A percentile compares a stretch with the other conserved stretches of the same genome.
phyloP scores from a whole-genome alignment of 2,888 invertebrate species.

The Perithous albicinctus region DNA sequence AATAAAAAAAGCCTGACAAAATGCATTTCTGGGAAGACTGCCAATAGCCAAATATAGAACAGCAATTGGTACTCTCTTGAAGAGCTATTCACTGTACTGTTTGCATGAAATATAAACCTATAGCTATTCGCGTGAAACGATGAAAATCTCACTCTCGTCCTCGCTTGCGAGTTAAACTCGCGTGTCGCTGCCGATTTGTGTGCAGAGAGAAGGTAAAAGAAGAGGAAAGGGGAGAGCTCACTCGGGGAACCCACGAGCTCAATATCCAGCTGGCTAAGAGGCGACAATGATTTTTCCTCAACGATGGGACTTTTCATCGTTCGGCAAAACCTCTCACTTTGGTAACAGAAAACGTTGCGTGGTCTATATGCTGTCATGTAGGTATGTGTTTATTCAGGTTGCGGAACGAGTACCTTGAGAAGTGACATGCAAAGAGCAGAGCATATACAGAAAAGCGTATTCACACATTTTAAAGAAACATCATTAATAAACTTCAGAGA shows the following conservation, averaged over 20 bases:
- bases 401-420: slow-evolving; percentile 15
- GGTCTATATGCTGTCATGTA: slow-evolving; percentile 32
- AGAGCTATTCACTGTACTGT: slow-evolving; percentile 11
- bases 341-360: neutral
- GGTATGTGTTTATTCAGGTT: slow-evolving; percentile 39
- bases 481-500: slow-evolving; percentile 30
- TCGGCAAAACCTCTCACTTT: slow-evolving; percentile 44
- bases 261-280: slow-evolving; percentile 56
- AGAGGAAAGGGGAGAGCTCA: slow-evolving; percentile 30
- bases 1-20: neutral
- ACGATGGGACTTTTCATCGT: slow-evolving; percentile 56
- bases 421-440: slow-evolving; percentile 10
- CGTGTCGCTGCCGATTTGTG: slow-evolving; percentile 65
- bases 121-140: slow-evolving; percentile 60
- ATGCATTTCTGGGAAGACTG: neutral
- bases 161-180: slow-evolving; percentile 55
- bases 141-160: slow-evolving; percentile 59
- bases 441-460: neutral
- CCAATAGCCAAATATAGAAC: neutral
- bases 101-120: slow-evolving; percentile 13
- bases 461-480: slow-evolving; percentile 1
- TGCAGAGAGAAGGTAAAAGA: slow-evolving; percentile 31
- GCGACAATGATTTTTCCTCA: slow-evolving; percentile 59
- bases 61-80: neutral
- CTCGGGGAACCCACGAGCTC: slow-evolving; percentile 23